Evolutionary conservation across 37 sponge, comb jelly and placozoan genomes (phyloP), one percentile per base, ranked within the genome.

Genomic region (Crambe crambe): DNA sequence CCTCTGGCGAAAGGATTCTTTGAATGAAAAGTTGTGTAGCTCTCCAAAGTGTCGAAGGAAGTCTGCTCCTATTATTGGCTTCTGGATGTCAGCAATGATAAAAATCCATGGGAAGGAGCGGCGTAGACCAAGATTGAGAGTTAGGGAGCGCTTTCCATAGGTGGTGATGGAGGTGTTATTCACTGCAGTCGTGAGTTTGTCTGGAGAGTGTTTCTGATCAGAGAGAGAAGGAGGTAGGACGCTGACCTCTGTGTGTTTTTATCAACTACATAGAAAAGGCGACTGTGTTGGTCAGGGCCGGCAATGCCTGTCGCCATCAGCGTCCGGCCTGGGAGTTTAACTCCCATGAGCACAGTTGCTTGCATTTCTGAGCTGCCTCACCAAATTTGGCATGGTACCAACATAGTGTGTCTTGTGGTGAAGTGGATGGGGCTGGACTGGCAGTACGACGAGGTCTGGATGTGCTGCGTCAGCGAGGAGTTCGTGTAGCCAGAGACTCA

Each of bases 371-470:
- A 36, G 82, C 82, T 2, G 34, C 37, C 4, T 80, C 77, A 9
- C 87, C 87, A 81, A 87, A 87, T 69, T 75, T 87, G 51, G 21
- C 4, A 57, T 87, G 87, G 70, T 87, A 87, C 87, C 87, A 87
- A 70, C 87, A 81, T 70, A 87, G 87, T 8, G 72, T 6, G 68
- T 83, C 65, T 26, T 40, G 30, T 32, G 70, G 17, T n/a, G 60
- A 34, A 3, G 70, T 72, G 26, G 12, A 2, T 4, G 36, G 64
- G 83, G 83, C 37, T 41, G 70, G 65, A 73, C 73, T 73, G n/a
- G 18, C 23, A 40, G 63, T 20, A 23, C 56, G 74, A 42, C 66
- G 74, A 10, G n/a, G 5, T 23, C 80, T 44, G 9, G 83, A 64
- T 2, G 8, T 63, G 67, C 37, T 63, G 20, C 54, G 51, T 30